Percentiles rank a stretch among this genome's conserved stretches.
Conservation (phyloP, 2,888 invertebrate species). For the Byasa hedistus region DNA sequence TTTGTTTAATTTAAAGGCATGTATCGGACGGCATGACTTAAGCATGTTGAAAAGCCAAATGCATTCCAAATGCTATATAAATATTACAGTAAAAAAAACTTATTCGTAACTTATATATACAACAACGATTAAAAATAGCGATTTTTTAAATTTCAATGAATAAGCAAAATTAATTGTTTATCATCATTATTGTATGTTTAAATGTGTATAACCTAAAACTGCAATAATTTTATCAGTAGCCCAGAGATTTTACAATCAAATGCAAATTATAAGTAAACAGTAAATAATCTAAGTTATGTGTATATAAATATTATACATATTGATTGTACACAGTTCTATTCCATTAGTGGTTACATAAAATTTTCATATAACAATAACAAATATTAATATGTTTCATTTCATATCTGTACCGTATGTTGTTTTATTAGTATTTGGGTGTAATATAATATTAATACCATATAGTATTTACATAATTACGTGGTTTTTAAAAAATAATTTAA, state of each 20-base stretch:
- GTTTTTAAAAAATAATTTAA: constrained; percentile 37
- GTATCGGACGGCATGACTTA: constrained; percentile 59
- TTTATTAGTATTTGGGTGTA: constrained; percentile 8
- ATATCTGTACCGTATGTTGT: constrained; percentile 9
- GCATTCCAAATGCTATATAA: constrained; percentile 56
- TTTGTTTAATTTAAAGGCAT: constrained; percentile 36
- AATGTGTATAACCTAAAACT: constrained; percentile 31
- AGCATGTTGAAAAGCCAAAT: constrained; percentile 49
- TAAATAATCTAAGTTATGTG: constrained; percentile 34
- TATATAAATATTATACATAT: constrained; percentile 16
- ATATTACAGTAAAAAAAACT: constrained; percentile 26
- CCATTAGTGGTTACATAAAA: constrained; percentile 5
- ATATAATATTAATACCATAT: constrained; percentile 19
- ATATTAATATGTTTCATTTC: constrained; percentile 24
- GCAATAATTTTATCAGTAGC: constrained; percentile 42
- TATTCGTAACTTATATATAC: neutral
- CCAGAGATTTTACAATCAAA: constrained; percentile 42
- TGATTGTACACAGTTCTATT: constrained; percentile 5
- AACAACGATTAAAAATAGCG: no score
- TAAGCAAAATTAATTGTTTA: constrained; percentile 18
- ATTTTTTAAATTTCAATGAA: neutral
- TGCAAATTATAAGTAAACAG: constrained; percentile 35
- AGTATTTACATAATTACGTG: constrained; percentile 37
- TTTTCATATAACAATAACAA: constrained; percentile 17
- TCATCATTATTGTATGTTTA: no score